Base-by-base conservation (phyloP, 2,113 vertebrate genomes). In the Pterocles orientalis region DNA sequence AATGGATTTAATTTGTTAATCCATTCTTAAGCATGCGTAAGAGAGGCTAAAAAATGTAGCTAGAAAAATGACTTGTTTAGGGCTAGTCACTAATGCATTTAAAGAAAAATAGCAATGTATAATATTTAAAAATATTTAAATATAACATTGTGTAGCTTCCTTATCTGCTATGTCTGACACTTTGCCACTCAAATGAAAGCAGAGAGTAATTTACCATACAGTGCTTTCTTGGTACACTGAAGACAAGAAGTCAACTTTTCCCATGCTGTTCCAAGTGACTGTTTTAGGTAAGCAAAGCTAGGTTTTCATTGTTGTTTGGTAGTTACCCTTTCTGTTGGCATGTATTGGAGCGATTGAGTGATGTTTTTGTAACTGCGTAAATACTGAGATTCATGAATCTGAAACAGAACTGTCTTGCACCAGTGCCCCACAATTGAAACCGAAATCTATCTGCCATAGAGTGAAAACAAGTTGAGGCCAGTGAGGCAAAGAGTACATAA, bases 41-140 rank as follows among this genome's bases (percentile, higher is more conserved):
- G 9, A 31, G 45, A 53, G 0, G 1, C 2, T 28, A 15, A 54
- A 66, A 68, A 28, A 14, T 16, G 1, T 19, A 51, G 12, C 6
- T 21, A 34, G 43, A 56, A 56, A 75, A 71, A 25, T 6, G n/a
- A 36, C 4, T 34, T 4, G 2, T 36, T 73, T 76, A 76, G 11
- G 18, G 43, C 6, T 28, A 41, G 20, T 16, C 70, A 43, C 11
- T 15, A 58, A 15, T 11, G 19, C 25, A 69, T 26, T 86, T 56
- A 65, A 58, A 51, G 28, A 69, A 82, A 82, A 39, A 57, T 10
- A 58, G 18, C 3, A 41, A 17, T 5, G 3, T 31, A 6, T 25
- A 70, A 31, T 48, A 56, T 50, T 68, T 26, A 11, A 45, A 94
- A 84, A 65, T 53, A 39, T 24, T 81, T 51, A 36, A 90, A 54